phyloP scores from a whole-genome alignment of 2,888 invertebrate genomes.

The Copidosoma aretas region DNA sequence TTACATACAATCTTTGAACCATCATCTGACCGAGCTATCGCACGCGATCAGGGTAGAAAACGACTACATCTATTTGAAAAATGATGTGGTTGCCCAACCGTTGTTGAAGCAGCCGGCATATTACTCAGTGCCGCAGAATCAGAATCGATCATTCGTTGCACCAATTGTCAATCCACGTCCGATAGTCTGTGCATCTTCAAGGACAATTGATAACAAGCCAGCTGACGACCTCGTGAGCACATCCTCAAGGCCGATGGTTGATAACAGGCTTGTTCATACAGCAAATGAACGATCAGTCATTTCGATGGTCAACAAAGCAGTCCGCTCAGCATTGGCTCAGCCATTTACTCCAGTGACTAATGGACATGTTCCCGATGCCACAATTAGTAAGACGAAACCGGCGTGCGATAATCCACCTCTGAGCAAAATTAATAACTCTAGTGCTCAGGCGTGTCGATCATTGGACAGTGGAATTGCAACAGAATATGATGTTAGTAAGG shows the following conservation, averaged over 20 bases:
- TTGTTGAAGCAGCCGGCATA: not conserved
- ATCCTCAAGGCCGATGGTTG: no score
- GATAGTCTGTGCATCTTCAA: not conserved
- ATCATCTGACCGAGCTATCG: conserved; percentile 42
- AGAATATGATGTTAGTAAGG: not conserved
- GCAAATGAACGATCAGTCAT: no score
- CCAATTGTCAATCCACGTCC: not conserved
- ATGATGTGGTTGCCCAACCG: not conserved
- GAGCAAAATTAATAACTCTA: not conserved
- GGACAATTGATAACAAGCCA: no score
- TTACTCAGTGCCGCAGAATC: not conserved
- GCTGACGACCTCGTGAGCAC: no score
- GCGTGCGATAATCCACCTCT: not conserved
- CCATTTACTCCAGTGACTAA: no score
- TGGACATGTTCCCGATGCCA: no score
- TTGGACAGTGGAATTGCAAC: not conserved
- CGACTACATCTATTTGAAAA: conserved; percentile 36
- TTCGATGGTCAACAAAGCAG: no score
- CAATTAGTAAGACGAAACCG: not conserved
- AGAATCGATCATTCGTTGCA: not conserved
- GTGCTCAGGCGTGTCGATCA: not conserved
- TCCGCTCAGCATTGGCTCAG: no score
- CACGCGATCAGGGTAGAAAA: conserved; percentile 37
- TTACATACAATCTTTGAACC: conserved; percentile 37
- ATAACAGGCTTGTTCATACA: no score